Evolutionary conservation across 2,113 vertebrate species (phyloP), one percentile per base, ranked within the genome.

Genomic region (Lepus americanus): DNA sequence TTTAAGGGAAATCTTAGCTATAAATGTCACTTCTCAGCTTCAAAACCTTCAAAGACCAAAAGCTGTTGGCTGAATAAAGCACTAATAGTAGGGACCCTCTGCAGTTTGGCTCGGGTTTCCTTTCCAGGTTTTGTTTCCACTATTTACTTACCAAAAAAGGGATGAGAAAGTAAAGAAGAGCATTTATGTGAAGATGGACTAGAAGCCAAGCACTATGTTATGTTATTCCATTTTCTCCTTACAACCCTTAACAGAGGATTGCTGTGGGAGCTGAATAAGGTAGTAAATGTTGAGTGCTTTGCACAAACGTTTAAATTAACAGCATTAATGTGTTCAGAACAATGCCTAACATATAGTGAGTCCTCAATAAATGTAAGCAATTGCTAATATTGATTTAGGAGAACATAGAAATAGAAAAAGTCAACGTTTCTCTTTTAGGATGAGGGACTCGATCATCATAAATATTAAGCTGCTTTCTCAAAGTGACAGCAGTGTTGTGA

Each of bases 41-140:
- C 51, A 88, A 79, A 87, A 44, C 31, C 16, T 79, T 94, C 94
- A 94, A 89, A 96, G 90, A 87, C 83, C 33, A 49, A 93, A 86
- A 78, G 36, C 27, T 63, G 55, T 69, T 90, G 93, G 44, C 74
- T 63, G 70, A 85, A 61, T 66, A 25, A 63, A 63, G 44, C 39
- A 31, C 69, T 94, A 73, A 89, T 44, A 69, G 64, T 63, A 69
- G 82, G 49, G 63, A 12, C 22, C 16, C 69, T 77, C 51, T 67
- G 20, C 10, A 69, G 39, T n/a, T 78, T 55, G n/a, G 69, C 64
- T 89, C 36, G 31, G 2, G 11, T 27, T 86, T 63, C 55, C 36
- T 49, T n/a, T 76, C 49, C 51, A 80, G 33, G 67, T 66, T n/a
- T 39, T 69, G 67, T 67, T 72, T 51, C 70, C 51, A 64, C 14